Evolutionary conservation across 2,113 vertebrate genomes (phyloP).

Genomic region (Illadopsis cleaveri): DNA sequence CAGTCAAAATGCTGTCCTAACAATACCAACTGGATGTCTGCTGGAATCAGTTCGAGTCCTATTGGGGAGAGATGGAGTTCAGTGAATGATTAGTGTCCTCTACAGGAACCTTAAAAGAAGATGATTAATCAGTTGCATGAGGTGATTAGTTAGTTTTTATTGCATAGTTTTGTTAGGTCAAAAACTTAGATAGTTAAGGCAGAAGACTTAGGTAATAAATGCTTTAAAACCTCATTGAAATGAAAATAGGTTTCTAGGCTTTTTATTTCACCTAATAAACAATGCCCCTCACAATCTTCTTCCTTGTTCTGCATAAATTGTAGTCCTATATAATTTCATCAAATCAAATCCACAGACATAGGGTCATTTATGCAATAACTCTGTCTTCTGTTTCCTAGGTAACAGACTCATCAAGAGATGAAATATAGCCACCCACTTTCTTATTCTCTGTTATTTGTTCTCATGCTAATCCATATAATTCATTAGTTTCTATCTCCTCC

Average conservation of each 20-base stretch:
- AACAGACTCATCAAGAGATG: conserved; percentile 63
- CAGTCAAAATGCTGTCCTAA: conserved; percentile 32
- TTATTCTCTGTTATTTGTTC: conserved; percentile 62
- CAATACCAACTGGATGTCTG: conserved; percentile 18
- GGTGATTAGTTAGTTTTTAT: neutral
- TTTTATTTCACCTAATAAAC: conserved; percentile 63
- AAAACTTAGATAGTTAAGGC: neutral
- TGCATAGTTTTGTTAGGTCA: neutral
- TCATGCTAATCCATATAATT: conserved; percentile 52
- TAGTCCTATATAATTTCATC: conserved; percentile 65
- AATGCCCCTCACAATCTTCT: conserved; percentile 43
- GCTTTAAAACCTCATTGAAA: conserved; percentile 27
- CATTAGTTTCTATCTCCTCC: conserved; percentile 3
- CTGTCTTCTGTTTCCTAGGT: conserved; percentile 72
- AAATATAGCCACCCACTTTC: conserved; percentile 63
- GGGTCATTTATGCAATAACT: conserved; percentile 69
- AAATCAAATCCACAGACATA: conserved; percentile 63
- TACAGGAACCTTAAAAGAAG: neutral
- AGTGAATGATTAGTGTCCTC: conserved; percentile 2
- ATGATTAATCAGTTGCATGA: conserved; percentile 28
- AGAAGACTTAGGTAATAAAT: conserved; percentile 18
- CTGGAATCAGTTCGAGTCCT: neutral
- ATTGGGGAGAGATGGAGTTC: neutral
- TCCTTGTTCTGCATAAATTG: conserved; percentile 57
- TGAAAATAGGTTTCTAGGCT: conserved; percentile 38